Evolutionary conservation across 2,797 vertebrate genomes (phyloP).

Genomic region (Parotocinclus haroldoi): DNA sequence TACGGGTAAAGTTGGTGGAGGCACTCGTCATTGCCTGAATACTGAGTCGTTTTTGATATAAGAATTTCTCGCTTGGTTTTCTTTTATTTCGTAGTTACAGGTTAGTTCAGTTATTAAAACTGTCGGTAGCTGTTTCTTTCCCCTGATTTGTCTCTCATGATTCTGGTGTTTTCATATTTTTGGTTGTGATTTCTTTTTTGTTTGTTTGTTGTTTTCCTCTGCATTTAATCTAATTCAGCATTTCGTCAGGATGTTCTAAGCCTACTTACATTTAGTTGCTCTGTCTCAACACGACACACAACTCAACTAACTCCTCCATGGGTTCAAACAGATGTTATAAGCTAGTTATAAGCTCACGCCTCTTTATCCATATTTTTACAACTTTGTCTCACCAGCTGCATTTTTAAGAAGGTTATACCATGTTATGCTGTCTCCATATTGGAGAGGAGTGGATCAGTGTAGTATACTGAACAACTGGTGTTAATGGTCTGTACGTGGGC

Average conservation of each 20-base stretch:
- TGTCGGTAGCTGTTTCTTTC: not conserved
- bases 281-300: not conserved
- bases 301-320: slow-evolving; percentile 23
- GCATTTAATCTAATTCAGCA: too few species aligned
- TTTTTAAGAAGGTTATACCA: slow-evolving; percentile 54
- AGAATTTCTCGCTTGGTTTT: not conserved
- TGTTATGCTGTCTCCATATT: slow-evolving; percentile 72
- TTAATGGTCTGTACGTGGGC: too few species aligned
- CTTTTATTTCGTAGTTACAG: slow-evolving; percentile 9
- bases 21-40: slow-evolving; percentile 65
- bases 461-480: slow-evolving; percentile 52
- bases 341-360: not conserved
- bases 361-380: slow-evolving; percentile 46
- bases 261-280: not conserved
- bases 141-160: too few species aligned
- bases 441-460: slow-evolving; percentile 63
- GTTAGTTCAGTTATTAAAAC: slow-evolving; percentile 26
- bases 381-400: slow-evolving; percentile 53
- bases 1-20: slow-evolving; percentile 77
- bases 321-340: slow-evolving; percentile 40
- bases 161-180: too few species aligned
- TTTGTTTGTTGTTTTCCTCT: too few species aligned
- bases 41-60: slow-evolving; percentile 59
- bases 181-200: too few species aligned
- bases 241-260: too few species aligned